A percentile compares a stretch with the other conserved stretches of the same genome.
Conservation (phyloP, 2,888 invertebrate genomes). For the Lepidonotus clava region DNA sequence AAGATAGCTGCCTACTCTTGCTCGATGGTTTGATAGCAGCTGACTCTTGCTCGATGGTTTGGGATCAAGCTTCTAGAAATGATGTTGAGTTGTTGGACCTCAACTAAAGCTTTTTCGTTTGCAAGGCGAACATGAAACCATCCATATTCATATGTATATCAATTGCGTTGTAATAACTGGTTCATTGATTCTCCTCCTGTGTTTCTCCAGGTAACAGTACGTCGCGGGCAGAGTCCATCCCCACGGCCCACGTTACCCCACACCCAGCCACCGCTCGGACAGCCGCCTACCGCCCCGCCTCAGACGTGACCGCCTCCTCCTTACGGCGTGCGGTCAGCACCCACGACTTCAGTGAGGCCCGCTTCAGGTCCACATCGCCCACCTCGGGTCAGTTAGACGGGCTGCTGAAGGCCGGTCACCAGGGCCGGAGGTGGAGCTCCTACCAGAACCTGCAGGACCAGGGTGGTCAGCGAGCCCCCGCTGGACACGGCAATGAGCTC, state of each 20-base stretch:
- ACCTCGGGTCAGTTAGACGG: neutral
- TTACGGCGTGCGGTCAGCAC: slow-evolving; percentile 28
- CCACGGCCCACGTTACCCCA: slow-evolving; percentile 59
- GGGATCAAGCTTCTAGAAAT: no score
- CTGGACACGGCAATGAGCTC: neutral
- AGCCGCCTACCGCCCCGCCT: neutral
- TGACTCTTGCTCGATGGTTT: no score
- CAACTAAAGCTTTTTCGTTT: no score
- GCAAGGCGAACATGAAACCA: neutral
- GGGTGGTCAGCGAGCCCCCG: neutral
- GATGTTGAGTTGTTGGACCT: no score
- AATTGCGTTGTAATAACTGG: neutral
- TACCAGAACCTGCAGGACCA: slow-evolving; percentile 29
- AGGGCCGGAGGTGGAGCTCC: neutral
- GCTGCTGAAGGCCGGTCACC: neutral
- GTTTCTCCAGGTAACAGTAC: neutral
- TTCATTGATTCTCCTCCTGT: neutral
- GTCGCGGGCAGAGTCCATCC: slow-evolving; percentile 42
- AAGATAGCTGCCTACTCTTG: no score
- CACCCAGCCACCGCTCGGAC: neutral
- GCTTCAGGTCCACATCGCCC: slow-evolving; percentile 23
- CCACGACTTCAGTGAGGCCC: neutral
- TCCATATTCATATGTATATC: neutral
- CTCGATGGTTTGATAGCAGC: no score
- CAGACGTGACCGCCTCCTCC: neutral